phyloP scores from a whole-genome alignment of 1,140 invertebrate genomes.

The Hydropsyche tenuis region DNA sequence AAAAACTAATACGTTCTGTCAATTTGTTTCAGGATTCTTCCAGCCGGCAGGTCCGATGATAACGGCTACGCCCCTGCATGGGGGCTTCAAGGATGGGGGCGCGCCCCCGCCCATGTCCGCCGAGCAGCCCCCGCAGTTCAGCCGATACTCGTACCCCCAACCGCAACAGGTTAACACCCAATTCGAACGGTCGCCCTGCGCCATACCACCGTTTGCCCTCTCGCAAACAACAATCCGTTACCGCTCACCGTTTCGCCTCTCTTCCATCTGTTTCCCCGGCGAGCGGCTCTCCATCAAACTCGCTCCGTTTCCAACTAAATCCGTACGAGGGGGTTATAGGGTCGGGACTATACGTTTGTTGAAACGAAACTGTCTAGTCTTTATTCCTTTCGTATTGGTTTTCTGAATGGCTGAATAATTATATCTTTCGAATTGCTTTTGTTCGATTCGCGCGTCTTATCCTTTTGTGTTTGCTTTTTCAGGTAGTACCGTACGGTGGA shows the following conservation, averaged over 20 bases:
- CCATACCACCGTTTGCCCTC: background rate
- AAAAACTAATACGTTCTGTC: slow-evolving; percentile 45
- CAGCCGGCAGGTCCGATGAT: slow-evolving; percentile 87
- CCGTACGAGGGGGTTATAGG: too few relatives aligned
- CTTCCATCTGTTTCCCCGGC: background rate
- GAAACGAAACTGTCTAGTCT: too few relatives aligned
- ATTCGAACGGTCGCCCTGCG: slow-evolving; percentile 1
- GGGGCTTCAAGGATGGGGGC: slow-evolving; percentile 57
- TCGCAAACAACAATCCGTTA: background rate
- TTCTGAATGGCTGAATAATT: too few relatives aligned
- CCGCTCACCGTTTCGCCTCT: background rate
- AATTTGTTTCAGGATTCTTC: slow-evolving; percentile 76
- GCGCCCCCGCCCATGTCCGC: slow-evolving; percentile 59
- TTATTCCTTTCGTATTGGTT: too few relatives aligned
- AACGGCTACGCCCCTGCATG: slow-evolving; percentile 60
- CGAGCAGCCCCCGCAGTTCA: slow-evolving; percentile 52
- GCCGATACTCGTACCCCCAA: slow-evolving; percentile 59
- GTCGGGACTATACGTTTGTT: too few relatives aligned
- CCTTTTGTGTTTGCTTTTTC: slow-evolving; percentile 12
- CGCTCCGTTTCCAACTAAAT: background rate
- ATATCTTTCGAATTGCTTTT: background rate
- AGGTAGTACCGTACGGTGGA: slow-evolving; percentile 48
- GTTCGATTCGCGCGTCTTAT: background rate
- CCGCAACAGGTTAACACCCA: slow-evolving; percentile 50
- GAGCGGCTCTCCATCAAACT: background rate